Conservation (phyloP, 2,888 invertebrate species). For the Hedya salicella region DNA sequence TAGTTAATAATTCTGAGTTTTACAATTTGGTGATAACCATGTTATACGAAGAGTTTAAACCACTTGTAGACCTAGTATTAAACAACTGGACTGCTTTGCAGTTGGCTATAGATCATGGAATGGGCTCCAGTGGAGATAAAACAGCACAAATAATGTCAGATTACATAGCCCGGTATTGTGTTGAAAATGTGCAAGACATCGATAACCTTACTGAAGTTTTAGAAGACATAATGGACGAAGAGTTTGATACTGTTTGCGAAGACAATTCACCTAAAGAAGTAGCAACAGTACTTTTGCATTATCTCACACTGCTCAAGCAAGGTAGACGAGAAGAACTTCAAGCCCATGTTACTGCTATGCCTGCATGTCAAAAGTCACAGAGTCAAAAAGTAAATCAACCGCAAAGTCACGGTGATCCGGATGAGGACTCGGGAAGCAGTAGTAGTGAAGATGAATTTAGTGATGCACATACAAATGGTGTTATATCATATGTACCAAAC, state of each 20-base stretch:
- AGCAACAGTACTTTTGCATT: constrained; percentile 84
- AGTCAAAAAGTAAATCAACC: constrained; percentile 76
- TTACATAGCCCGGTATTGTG: constrained; percentile 87
- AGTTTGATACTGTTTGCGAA: constrained; percentile 89
- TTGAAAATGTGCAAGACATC: constrained; percentile 84
- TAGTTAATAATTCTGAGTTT: not conserved
- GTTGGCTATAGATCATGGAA: constrained; percentile 90
- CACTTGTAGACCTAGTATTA: constrained; percentile 87
- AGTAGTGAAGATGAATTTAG: constrained; percentile 68
- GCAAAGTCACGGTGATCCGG: constrained; percentile 76
- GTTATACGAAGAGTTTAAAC: constrained; percentile 83
- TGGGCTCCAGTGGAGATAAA: constrained; percentile 89
- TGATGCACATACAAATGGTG: constrained; percentile 59
- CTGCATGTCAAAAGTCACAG: constrained; percentile 85
- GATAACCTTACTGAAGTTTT: constrained; percentile 87
- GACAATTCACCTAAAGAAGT: constrained; percentile 89
- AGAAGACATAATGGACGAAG: constrained; percentile 89
- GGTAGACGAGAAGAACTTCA: constrained; percentile 84
- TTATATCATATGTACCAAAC: constrained; percentile 53
- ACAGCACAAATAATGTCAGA: constrained; percentile 87
- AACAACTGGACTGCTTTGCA: constrained; percentile 90
- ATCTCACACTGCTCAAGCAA: constrained; percentile 82
- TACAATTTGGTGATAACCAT: constrained; percentile 49
- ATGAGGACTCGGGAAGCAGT: constrained; percentile 78
- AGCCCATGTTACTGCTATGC: constrained; percentile 84